Percentiles rank a stretch among this genome's conserved stretches.
These are phyloP conservation scores for Drosophila leonis DNA, from an alignment of 2,888 invertebrate genomes.

Conservation along the genomic window DNA sequence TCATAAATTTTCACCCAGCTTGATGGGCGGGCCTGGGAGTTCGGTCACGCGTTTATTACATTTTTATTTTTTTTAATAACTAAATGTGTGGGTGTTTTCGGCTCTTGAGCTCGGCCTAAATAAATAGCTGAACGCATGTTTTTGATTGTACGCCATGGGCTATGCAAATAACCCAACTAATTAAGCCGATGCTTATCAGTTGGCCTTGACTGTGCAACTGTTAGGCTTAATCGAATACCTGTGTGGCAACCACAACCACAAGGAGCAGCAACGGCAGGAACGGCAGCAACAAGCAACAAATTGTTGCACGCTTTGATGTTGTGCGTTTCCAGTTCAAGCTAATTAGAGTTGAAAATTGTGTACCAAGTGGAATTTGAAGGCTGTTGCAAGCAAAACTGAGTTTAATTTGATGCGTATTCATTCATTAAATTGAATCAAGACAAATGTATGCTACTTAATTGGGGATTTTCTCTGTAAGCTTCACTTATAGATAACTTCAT, in stretches of 20 bases:
- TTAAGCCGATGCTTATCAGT: slow-evolving; percentile 72
- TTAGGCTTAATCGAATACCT: slow-evolving; percentile 55
- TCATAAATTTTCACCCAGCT: slow-evolving; percentile 62
- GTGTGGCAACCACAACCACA: slow-evolving; percentile 31
- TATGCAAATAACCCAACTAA: slow-evolving; percentile 71
- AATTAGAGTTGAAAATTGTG: slow-evolving; percentile 3
- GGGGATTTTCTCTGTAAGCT: not conserved
- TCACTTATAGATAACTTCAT: not conserved
- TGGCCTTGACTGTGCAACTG: slow-evolving; percentile 42
- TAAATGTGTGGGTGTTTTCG: slow-evolving; percentile 2
- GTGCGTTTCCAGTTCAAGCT: slow-evolving; percentile 3
- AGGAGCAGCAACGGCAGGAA: slow-evolving; percentile 7
- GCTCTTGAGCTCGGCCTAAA: slow-evolving; percentile 52
- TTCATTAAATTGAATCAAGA: not conserved
- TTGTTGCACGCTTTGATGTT: slow-evolving; percentile 44
- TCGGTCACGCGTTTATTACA: slow-evolving; percentile 20
- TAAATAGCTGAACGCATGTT: slow-evolving; percentile 71
- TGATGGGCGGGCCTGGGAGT: slow-evolving; percentile 15
- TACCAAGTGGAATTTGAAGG: not conserved
- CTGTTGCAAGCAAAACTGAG: not conserved
- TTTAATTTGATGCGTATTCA: not conserved
- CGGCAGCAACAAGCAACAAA: slow-evolving; percentile 17
- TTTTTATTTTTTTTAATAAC: slow-evolving; percentile 24
- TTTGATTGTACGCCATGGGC: slow-evolving; percentile 51
- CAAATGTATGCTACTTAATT: not conserved